Percentiles rank a stretch among this genome's conserved stretches.
Evolutionary conservation across 2,888 invertebrate genomes (phyloP).

Genomic region (Parelbella ahira): DNA sequence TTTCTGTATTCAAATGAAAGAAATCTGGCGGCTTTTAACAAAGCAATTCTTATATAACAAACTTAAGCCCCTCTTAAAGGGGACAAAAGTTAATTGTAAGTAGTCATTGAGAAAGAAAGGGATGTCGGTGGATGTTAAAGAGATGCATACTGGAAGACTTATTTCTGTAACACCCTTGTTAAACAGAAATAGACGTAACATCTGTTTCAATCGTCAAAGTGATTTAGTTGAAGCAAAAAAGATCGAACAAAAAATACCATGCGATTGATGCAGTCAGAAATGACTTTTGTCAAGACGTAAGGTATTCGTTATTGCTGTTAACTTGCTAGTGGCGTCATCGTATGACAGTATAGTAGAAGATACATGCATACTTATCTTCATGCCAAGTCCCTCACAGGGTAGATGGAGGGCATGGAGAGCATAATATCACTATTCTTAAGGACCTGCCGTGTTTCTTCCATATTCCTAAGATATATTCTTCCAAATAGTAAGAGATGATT

Average conservation of each 20-base stretch:
- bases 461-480: too few relatives aligned
- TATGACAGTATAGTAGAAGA: not conserved
- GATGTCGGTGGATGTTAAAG: slow-evolving; percentile 20
- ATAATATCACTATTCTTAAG: too few relatives aligned
- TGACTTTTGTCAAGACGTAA: slow-evolving; percentile 17
- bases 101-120: slow-evolving; percentile 16
- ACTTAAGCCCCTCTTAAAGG: slow-evolving; percentile 5
- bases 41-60: too few relatives aligned
- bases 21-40: too few relatives aligned
- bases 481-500: too few relatives aligned
- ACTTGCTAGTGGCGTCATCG: not conserved
- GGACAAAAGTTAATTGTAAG: slow-evolving; percentile 20
- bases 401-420: too few relatives aligned
- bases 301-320: slow-evolving; percentile 19
- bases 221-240: slow-evolving; percentile 23
- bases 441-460: too few relatives aligned
- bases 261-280: slow-evolving; percentile 18
- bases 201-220: slow-evolving; percentile 26
- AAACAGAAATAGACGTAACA: slow-evolving; percentile 22
- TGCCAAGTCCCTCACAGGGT: too few relatives aligned
- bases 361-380: too few relatives aligned
- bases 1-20: too few relatives aligned
- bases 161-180: slow-evolving; percentile 24
- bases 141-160: slow-evolving; percentile 8
- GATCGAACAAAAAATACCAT: slow-evolving; percentile 9